Evolutionary conservation across 2,113 vertebrate species (phyloP).

Genomic region (Mohoua ochrocephala): DNA sequence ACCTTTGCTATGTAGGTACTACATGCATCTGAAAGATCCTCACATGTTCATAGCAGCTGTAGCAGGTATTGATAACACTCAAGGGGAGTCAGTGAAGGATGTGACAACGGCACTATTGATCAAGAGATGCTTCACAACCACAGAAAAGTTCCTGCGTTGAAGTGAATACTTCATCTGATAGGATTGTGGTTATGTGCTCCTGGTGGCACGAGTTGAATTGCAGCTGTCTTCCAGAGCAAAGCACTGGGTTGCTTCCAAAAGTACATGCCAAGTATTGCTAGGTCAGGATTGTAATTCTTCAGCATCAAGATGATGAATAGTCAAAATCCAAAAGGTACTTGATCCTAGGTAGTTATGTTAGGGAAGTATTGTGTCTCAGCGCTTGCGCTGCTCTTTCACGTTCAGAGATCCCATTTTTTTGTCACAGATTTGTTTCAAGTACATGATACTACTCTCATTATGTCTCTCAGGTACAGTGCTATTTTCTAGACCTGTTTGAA

Average conservation of each 20-base stretch:
- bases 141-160: background rate
- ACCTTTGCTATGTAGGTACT: background rate
- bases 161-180: background rate
- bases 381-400: background rate
- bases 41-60: background rate
- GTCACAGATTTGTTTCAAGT: background rate
- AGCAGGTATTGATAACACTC: background rate
- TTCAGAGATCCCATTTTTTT: background rate
- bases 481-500: background rate
- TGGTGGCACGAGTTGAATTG: background rate
- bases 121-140: background rate
- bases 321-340: background rate
- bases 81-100: background rate
- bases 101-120: background rate
- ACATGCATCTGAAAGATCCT: background rate
- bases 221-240: background rate
- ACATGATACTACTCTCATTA: background rate
- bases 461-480: background rate
- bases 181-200: background rate
- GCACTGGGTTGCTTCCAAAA: background rate
- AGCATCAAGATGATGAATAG: background rate
- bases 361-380: background rate
- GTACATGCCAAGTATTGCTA: background rate
- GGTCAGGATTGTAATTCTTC: background rate
- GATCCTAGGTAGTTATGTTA: background rate